phyloP scores from a whole-genome alignment of 2,797 vertebrate genomes.

The Molossus alvarezi region DNA sequence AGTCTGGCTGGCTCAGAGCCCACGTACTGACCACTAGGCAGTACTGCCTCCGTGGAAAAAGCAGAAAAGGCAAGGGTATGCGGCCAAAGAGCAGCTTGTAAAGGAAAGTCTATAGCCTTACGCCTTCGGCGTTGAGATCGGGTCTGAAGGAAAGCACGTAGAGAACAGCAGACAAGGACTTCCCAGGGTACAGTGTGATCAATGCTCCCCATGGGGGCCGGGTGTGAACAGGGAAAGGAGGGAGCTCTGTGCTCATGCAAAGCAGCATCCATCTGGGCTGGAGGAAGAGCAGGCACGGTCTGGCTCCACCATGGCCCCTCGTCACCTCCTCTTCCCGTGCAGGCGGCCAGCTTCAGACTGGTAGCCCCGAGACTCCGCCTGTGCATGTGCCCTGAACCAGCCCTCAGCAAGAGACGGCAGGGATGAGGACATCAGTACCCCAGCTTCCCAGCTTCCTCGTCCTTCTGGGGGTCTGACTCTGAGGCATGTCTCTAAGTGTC shows the following conservation, averaged over 20 bases:
- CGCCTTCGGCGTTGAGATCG: not conserved
- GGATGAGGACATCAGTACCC: not conserved
- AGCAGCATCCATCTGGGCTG: not conserved
- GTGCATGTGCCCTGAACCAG: accelerated
- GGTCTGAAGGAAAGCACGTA: not conserved
- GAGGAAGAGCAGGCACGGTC: not conserved
- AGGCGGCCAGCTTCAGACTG: not conserved
- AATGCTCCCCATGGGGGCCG: accelerated
- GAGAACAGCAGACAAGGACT: not conserved
- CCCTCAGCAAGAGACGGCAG: not conserved
- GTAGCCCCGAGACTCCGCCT: not conserved
- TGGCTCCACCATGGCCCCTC: accelerated
- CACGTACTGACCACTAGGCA: accelerated
- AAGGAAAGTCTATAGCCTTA: not conserved
- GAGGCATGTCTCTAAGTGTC: not conserved
- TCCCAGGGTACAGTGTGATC: not conserved
- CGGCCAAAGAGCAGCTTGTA: not conserved
- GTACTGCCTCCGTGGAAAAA: not conserved
- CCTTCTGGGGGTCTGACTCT: too few species aligned
- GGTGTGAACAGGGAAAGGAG: not conserved
- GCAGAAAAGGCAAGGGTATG: not conserved
- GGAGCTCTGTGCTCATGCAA: accelerated
- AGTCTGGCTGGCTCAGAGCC: not conserved
- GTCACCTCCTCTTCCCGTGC: not conserved
- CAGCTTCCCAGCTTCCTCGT: not conserved